Evolutionary conservation across 2,888 invertebrate genomes (phyloP).

Genomic region (Nasonia oneida): DNA sequence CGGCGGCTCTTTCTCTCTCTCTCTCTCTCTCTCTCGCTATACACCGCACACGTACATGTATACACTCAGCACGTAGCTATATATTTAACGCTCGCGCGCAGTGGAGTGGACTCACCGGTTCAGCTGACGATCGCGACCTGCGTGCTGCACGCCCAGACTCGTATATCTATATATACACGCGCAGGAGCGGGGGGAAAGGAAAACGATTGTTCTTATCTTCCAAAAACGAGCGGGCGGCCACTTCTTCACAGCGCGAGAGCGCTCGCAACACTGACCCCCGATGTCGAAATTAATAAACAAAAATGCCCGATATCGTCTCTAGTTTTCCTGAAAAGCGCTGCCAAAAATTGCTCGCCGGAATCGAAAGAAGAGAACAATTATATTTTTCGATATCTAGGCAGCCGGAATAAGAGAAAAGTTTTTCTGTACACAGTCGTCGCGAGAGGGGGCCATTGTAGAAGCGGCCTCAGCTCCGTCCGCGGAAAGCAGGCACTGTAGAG

Average conservation of each 20-base stretch:
- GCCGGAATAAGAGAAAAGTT: neutral
- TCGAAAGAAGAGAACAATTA: neutral
- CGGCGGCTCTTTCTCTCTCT: neutral
- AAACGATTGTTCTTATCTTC: neutral
- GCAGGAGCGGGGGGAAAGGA: neutral
- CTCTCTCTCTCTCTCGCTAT: neutral
- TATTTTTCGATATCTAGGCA: no score
- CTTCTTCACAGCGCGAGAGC: neutral
- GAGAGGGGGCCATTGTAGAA: neutral
- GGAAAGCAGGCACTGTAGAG: neutral
- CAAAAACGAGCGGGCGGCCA: neutral
- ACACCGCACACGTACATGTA: neutral
- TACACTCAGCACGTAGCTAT: neutral
- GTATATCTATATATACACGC: neutral
- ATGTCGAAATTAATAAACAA: neutral
- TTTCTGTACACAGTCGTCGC: neutral
- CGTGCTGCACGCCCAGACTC: neutral
- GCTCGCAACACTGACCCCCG: neutral
- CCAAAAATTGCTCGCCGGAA: no score
- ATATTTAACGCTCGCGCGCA: neutral
- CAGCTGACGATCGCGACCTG: constrained; percentile 11
- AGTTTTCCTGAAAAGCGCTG: neutral
- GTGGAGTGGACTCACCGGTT: constrained; percentile 9
- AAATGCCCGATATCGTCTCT: neutral
- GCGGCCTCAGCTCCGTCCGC: neutral